These are phyloP conservation scores for Heliconius himera DNA, from an alignment of 1,140 invertebrate species.

Conservation along the genomic window DNA sequence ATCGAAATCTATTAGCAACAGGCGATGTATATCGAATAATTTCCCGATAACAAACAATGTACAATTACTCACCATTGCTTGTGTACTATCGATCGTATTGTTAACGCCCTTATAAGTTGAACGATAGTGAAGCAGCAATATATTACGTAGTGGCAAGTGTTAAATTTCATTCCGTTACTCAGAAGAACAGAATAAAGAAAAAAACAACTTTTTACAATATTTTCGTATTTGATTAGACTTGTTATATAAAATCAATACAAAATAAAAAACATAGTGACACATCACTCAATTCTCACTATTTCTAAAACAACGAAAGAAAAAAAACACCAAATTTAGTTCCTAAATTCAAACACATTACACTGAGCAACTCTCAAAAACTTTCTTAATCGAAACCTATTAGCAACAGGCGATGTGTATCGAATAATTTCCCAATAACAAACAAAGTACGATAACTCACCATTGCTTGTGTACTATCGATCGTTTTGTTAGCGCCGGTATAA, in stretches of 20 bases:
- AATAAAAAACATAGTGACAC: too few species aligned
- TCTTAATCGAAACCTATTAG: constrained; percentile 22
- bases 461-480: constrained; percentile 15
- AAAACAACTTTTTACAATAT: too few species aligned
- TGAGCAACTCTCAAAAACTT: constrained; percentile 18
- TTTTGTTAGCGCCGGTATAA: constrained; percentile 6
- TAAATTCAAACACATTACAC: background rate
- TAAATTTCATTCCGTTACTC: background rate
- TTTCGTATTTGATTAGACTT: too few species aligned
- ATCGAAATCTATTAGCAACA: constrained; percentile 18
- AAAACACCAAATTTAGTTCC: background rate
- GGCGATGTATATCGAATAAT: constrained; percentile 31
- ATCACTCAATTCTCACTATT: too few species aligned
- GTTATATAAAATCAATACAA: too few species aligned
- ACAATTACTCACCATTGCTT: background rate
- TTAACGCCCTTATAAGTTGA: constrained; percentile 16
- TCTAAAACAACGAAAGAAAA: background rate
- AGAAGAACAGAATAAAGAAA: too few species aligned
- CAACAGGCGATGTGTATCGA: constrained; percentile 31
- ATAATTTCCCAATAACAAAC: constrained; percentile 25
- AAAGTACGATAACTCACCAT: constrained; percentile 8
- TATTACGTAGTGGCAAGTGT: constrained; percentile 35
- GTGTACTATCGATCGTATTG: constrained; percentile 16
- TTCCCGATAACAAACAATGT: constrained; percentile 17
- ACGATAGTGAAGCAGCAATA: constrained; percentile 44